Evolutionary conservation across 1,140 invertebrate genomes (phyloP).

Genomic region (Zaprionus capensis): DNA sequence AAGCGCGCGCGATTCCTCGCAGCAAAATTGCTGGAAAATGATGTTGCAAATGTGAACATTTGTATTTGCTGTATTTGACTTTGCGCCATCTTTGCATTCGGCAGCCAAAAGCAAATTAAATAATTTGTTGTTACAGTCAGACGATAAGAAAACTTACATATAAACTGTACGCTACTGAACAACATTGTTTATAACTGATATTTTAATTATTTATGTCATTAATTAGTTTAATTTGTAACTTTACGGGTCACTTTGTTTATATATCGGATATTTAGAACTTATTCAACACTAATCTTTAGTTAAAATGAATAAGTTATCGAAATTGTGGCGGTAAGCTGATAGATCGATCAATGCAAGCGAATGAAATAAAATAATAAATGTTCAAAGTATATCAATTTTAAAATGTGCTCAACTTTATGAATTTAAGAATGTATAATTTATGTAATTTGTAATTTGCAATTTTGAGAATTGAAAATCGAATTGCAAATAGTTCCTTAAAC

Average conservation of each 20-base stretch:
- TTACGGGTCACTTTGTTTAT: too few relatives aligned
- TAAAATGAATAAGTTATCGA: too few relatives aligned
- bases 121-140: neutral
- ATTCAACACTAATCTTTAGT: too few relatives aligned
- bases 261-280: too few relatives aligned
- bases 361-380: too few relatives aligned
- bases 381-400: too few relatives aligned
- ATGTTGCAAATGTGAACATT: constrained; percentile 58
- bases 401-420: neutral
- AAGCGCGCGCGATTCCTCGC: constrained; percentile 28
- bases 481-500: neutral
- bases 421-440: neutral
- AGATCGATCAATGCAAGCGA: too few relatives aligned
- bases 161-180: too few relatives aligned
- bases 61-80: constrained; percentile 50
- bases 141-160: neutral
- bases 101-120: constrained; percentile 19
- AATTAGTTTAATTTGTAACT: too few relatives aligned
- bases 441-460: neutral
- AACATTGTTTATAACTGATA: too few relatives aligned
- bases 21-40: constrained; percentile 54
- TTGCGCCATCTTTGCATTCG: constrained; percentile 8
- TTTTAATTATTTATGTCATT: too few relatives aligned
- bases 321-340: too few relatives aligned
- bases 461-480: neutral